Evolutionary conservation across 2,888 invertebrate genomes (phyloP).

Genomic region (Dynastes tityus): DNA sequence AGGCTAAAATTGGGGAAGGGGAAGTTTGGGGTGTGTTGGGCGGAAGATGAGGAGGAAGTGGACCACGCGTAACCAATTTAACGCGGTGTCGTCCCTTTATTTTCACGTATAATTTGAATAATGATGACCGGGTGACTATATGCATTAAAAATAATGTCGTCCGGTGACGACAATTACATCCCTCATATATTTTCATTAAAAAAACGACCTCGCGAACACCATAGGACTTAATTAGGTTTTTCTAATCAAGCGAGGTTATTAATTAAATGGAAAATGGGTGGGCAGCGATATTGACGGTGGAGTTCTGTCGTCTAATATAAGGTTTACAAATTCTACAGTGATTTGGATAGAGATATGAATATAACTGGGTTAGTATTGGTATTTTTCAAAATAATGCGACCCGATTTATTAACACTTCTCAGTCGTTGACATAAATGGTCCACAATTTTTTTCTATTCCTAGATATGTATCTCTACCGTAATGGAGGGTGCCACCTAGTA

Average conservation of each 20-base stretch:
- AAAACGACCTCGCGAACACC: slow-evolving; percentile 20
- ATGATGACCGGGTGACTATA: slow-evolving; percentile 22
- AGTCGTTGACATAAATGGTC: no score
- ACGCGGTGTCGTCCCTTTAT: slow-evolving; percentile 20
- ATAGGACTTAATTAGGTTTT: slow-evolving; percentile 48
- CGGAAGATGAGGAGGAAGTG: neutral
- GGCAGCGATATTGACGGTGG: slow-evolving; percentile 1
- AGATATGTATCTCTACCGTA: no score
- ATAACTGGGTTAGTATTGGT: no score
- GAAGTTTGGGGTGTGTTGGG: neutral
- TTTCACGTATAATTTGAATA: slow-evolving; percentile 35
- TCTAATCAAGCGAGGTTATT: slow-evolving; percentile 48
- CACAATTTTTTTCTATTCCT: no score
- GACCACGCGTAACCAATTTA: slow-evolving; percentile 27
- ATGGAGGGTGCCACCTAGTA: no score
- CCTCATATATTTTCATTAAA: slow-evolving; percentile 47
- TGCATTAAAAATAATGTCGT: slow-evolving; percentile 41
- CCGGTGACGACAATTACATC: slow-evolving; percentile 40
- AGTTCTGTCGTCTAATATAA: neutral
- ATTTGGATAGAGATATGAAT: no score
- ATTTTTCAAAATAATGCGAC: no score
- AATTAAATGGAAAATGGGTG: slow-evolving; percentile 39
- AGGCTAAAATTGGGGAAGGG: neutral
- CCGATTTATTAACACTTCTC: no score
- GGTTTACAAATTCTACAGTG: no score